Base-by-base conservation (phyloP, 2,888 invertebrate species). In the Conus canariensis region DNA sequence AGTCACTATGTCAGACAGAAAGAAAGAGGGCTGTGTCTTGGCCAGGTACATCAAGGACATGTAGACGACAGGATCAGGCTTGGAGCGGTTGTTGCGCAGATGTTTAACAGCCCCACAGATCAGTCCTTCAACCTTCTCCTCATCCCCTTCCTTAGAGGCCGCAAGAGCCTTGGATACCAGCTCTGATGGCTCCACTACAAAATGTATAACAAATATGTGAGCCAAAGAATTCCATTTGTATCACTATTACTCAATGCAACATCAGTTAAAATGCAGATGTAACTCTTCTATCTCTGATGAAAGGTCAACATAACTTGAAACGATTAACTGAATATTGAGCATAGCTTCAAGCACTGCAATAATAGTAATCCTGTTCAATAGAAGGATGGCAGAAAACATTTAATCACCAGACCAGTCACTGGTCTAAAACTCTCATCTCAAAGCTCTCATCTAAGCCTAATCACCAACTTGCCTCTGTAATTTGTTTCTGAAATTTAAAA, bases 91-190 rank as follows among this genome's bases (percentile, higher is more conserved):
- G 12, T 97, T 97, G 89, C 98, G 97, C 3, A 99, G 97, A 0
- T 97, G 97, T 94, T 98, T 98, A 64, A 99, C 97, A n/a, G 98
- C 98, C 0, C 99, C 98, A 93, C 98, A 98, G n/a, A 99, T 97
- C 12, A 98, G 97, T 97, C 96, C 98, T 97, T 97, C 98, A 97
- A 95, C 98, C 90, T 94, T 94, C 86, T 96, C 98, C 89, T 97
- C 97, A 95, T 98, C 98, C 92, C 97, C 98, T 90, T 97, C 97
- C 92, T 98, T 98, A 92, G 98, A 97, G 7, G 98, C 98, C 92
- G 98, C 97, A 86, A 98, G 96, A 7, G 98, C 97, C 95, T 97
- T 97, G 45, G 97, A 97, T 22, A 98, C 97, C 30, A 99, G 97
- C 91, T 98, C 98, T 10, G 97, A 97, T 19, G 98, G 97, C 91